Evolutionary conservation across 2,888 invertebrate genomes (phyloP), one percentile per base, ranked within the genome.

Genomic region (Catocala sponsa): DNA sequence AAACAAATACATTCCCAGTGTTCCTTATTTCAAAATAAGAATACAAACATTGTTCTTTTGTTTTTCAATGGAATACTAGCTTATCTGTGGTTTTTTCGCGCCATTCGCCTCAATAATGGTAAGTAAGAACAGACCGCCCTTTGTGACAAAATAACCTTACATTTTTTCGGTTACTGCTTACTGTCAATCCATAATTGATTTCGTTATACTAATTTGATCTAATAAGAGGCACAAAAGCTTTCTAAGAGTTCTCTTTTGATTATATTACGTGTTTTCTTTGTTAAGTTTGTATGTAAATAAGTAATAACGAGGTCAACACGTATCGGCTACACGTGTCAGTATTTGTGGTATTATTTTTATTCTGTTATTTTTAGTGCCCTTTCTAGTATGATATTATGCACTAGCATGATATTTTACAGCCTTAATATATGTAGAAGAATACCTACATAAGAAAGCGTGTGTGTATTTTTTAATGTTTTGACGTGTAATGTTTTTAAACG

Each of bases 1-100:
- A 85, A 89, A 89, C 86, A 88, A 89, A 86, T 74, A 70, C 66
- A 67, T 77, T 77, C 57, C 51, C 15, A 64, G 75, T 77, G 75
- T 76, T 74, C 64, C 51, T 72, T 67, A 74, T 73, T 59, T 46
- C 25, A 43, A 70, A 64, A 60, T 52, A 53, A 49, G 56, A 65
- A 63, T 65, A 54, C 47, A 65, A 65, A 57, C 51, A 63, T 56
- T 64, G 12, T 64, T 69, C 54, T 65, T 71, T 73, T 64, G 6
- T 48, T 62, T 64, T 47, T 65, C 9, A 41, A 35, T 44, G 55
- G 53, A 59, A 52, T 12, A 65, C 10, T 68, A 58, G 46, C 15
- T 55, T 55, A 32, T 74, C 54, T 68, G 74, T 70, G 70, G 52
- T 65, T 53, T 49, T 52, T 64, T 72, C 61, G 52, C 57, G 52